These are phyloP conservation scores for Allobates femoralis DNA, from an alignment of 2,797 vertebrate species.

Conservation along the genomic window DNA sequence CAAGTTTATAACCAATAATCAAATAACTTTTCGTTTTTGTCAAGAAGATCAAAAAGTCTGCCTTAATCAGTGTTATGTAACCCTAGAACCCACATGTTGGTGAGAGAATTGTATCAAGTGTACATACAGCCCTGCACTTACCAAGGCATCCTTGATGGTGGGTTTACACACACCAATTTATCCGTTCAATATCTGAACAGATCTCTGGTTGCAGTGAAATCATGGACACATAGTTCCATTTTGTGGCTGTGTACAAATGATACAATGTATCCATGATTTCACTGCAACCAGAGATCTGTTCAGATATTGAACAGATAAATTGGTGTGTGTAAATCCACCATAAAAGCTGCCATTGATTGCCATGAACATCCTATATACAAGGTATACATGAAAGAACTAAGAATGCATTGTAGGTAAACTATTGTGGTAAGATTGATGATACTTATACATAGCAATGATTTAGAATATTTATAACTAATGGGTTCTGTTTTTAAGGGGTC, in stretches of 20 bases:
- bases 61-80: constrained; percentile 36
- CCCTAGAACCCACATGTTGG: background rate
- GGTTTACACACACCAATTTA: no score
- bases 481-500: background rate
- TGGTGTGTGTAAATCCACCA: no score
- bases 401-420: background rate
- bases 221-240: no score
- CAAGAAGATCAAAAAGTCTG: background rate
- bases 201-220: no score
- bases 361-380: background rate
- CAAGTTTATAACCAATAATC: constrained; percentile 28
- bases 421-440: background rate
- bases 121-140: constrained; percentile 4
- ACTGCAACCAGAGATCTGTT: no score
- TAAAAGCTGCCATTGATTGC: background rate
- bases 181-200: no score
- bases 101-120: constrained; percentile 21
- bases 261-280: no score
- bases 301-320: no score
- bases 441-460: background rate
- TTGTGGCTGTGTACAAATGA: no score
- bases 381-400: background rate
- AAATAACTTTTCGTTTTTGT: constrained; percentile 4
- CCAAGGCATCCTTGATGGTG: no score
- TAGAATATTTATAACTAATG: background rate